Evolutionary conservation across 1,140 invertebrate species (phyloP), one percentile per base, ranked within the genome.

Genomic region (Hylaeus volcanicus): DNA sequence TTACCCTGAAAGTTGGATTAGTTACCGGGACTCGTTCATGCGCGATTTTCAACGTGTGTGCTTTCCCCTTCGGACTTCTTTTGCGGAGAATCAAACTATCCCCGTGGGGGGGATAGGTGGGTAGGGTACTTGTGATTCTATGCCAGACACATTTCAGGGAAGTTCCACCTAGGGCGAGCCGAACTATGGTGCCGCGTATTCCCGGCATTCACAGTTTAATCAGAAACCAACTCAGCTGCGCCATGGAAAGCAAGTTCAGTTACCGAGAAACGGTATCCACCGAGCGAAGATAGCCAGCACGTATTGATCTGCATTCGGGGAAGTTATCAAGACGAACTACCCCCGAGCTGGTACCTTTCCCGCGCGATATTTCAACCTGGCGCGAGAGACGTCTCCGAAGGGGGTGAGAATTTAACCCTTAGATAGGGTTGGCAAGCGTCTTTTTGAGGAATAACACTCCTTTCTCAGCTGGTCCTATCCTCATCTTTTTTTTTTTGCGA

Each of bases 181-280:
- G 79, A 87, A 65, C 85, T 84, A 87, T 79, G 76, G 72, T 64
- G 76, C 69, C 77, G 76, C 72, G 83, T 87, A 89, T 88, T 88
- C 88, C 72, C 77, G 68, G 77, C 79, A 77, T 83, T 82, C 86
- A 77, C 79, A 74, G 86, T 88, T 89, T 88, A 88, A 89, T 89
- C 88, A 89, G 88, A 61, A 84, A 80, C 70, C 81, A 84, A 86
- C 86, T 89, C 81, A 43, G 81, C 85, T 71, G 82, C 64, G 66
- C 69, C 43, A 72, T 76, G 72, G 84, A 85, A 69, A 79, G 82
- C 85, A 84, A 86, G 77, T 87, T 87, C 65, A 75, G 74, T 84
- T 81, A 79, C 73, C 56, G 41, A 71, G 86, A 60, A 86, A 82
- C 72, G 74, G 83, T 61, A 61, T 68, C 79, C 80, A 71, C 64